A percentile compares a stretch with the other conserved stretches of the same genome.
These are phyloP conservation scores for Anoncus sp. DNA, from an alignment of 2,888 invertebrate genomes.

Conservation along the genomic window DNA sequence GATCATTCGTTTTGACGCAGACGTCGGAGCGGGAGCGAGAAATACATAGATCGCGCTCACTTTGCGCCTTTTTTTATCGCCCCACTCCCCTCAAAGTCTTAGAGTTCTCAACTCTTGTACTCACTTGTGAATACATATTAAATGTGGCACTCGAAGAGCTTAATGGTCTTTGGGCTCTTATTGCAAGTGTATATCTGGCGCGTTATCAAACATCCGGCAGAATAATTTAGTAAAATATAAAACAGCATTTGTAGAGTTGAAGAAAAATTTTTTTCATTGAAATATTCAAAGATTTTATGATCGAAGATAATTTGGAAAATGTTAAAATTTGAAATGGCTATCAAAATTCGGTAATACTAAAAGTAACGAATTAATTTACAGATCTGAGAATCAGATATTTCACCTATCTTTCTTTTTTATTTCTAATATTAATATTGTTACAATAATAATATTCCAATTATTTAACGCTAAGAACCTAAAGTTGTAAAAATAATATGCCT, in stretches of 20 bases:
- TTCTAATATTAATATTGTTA: slow-evolving; percentile 55
- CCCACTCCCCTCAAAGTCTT: background rate
- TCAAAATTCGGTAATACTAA: too few relatives aligned
- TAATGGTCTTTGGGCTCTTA: background rate
- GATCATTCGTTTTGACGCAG: slow-evolving; percentile 59
- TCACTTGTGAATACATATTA: slow-evolving; percentile 24
- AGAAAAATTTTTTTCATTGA: background rate
- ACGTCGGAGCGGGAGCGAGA: slow-evolving; percentile 34
- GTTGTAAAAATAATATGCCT: background rate
- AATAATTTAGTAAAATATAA: background rate
- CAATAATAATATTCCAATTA: background rate
- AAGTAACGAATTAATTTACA: too few relatives aligned
- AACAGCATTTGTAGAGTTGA: background rate
- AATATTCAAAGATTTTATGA: background rate
- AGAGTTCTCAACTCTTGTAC: slow-evolving; percentile 23
- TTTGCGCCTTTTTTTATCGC: slow-evolving; percentile 7
- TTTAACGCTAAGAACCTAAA: background rate
- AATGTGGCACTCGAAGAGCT: slow-evolving; percentile 14
- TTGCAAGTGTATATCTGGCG: background rate
- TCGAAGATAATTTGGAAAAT: background rate
- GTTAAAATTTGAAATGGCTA: too few relatives aligned
- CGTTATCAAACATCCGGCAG: background rate
- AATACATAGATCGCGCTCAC: slow-evolving; percentile 10
- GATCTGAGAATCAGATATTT: too few relatives aligned
- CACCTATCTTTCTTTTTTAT: too few relatives aligned